Base-by-base conservation (phyloP, 2,113 vertebrate genomes). In the Deroptyus accipitrinus region DNA sequence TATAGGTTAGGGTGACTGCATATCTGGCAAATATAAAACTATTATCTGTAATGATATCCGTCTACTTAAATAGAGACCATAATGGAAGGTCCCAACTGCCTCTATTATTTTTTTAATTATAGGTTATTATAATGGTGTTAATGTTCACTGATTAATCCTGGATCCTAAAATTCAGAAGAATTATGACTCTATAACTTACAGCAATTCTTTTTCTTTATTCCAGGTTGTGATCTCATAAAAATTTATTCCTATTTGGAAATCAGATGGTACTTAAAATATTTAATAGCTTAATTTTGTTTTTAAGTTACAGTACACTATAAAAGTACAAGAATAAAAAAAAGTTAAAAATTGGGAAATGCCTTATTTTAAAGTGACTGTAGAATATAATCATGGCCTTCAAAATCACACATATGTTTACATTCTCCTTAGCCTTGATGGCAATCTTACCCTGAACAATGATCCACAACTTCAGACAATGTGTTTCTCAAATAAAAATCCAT, bases 101-200 rank as follows among this genome's bases (percentile, higher is more conserved):
- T 93, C 92, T 81, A 91, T 93, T 93, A 92, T 95, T 82, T 92
- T 94, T 95, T 96, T 95, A 97, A 96, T 96, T 80, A 97, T 84
- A 94, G 95, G 80, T 83, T 97, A 93, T 93, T 86, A 77, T 62
- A 62, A 73, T 25, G 57, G 90, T 95, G 95, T 89, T 90, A 88
- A 80, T 78, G 79, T 63, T 97, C 92, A 82, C 94, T 85, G 75
- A 92, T 64, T 88, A 95, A 94, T 93, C 76, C 62, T 46, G 78
- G 70, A 92, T 78, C 96, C 87, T 86, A 94, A 96, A 94, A 96
- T 86, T 94, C 57, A 39, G 64, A 96, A 90, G 83, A 90, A 90
- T 96, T 97, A 97, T 88, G 76, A 55, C 35, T 57, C 85, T 42
- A 92, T 96, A 97, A 96, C 95, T 97, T 96, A 90, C 17, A 92